A percentile compares a stretch with the other conserved stretches of the same genome.
These are phyloP conservation scores for Xiphias gladius DNA, from an alignment of 2,113 vertebrate genomes.

Conservation along the genomic window DNA sequence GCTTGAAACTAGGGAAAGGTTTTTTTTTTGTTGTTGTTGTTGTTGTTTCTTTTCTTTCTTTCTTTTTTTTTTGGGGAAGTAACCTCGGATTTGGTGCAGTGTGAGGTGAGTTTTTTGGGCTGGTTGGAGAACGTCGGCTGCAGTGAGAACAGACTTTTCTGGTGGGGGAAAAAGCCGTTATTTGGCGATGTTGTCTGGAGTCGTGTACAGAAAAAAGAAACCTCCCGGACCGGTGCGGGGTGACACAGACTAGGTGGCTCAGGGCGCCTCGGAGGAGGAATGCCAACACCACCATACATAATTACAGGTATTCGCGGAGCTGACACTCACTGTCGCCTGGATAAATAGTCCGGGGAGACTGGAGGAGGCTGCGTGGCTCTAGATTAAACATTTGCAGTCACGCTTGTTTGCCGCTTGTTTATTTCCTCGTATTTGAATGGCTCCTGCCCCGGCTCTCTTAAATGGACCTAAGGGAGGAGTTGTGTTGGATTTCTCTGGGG, in stretches of 20 bases:
- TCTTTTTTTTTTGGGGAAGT: not conserved
- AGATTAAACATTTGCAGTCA: not conserved
- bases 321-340: slow-evolving; percentile 56
- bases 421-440: not conserved
- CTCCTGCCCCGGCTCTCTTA: slow-evolving; percentile 19
- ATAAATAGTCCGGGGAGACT: slow-evolving; percentile 23
- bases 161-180: not conserved
- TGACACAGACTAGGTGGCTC: slow-evolving; percentile 3
- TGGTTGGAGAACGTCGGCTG: not conserved
- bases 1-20: not conserved
- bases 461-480: slow-evolving; percentile 73
- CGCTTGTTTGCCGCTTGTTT: slow-evolving; percentile 2
- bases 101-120: slow-evolving; percentile 41
- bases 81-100: slow-evolving; percentile 54
- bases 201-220: not conserved
- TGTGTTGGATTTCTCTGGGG: slow-evolving; percentile 60
- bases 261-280: slow-evolving; percentile 56
- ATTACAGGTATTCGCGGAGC: slow-evolving; percentile 66
- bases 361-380: not conserved
- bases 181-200: not conserved
- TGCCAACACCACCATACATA: slow-evolving; percentile 47
- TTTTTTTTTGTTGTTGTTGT: no score
- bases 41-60: not conserved
- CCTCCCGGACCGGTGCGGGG: not conserved
- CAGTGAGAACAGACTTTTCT: slow-evolving; percentile 20